Base-by-base conservation (phyloP, 2,113 vertebrate genomes). In the Pteropus alecto region DNA sequence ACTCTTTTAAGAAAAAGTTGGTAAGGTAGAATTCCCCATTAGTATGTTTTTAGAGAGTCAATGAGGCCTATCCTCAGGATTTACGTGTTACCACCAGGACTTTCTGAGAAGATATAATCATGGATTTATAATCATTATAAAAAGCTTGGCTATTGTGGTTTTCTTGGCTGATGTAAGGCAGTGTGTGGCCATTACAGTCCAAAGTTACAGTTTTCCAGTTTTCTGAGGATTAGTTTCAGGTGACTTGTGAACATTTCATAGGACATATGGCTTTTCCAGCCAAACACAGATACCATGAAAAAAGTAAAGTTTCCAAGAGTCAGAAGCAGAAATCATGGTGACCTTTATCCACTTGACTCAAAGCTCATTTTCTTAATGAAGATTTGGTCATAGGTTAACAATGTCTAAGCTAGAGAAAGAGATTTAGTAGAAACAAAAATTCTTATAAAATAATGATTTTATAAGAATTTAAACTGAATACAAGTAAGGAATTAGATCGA, bases 81-180 rank as follows among this genome's bases (percentile, higher is more conserved):
- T 24, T 24, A 90, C 4, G 5, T 68, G 35, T 71, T 54, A 38
- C 73, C 67, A 92, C 78, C 73, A 92, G 73, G 33, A 88, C 84
- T 96, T 98, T 86, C 94, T 96, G 63, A 94, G 88, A 90, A 96
- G 90, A 79, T 30, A 65, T 1, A 58, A 93, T 78, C 35, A 56
- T 2, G 58, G 15, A 63, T 98, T 93, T 93, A 82, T 6, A 33
- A 96, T 71, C 73, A 67, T 77, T 33, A 58, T 78, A 18, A 95
- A 96, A 84, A 93, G 51, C 87, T 96, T 97, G 94, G 92, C 97
- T 91, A 43, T 65, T 77, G 51, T 35, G 65, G 28, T 93, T 96
- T 98, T 96, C 96, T 98, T 98, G 97, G 95, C 97, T 97, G 92
- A 60, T 96, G 26, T 97, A 97, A 97, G 82, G 84, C 94, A 98